phyloP scores from a whole-genome alignment of 2,797 vertebrate species.

The Trachurus trachurus region DNA sequence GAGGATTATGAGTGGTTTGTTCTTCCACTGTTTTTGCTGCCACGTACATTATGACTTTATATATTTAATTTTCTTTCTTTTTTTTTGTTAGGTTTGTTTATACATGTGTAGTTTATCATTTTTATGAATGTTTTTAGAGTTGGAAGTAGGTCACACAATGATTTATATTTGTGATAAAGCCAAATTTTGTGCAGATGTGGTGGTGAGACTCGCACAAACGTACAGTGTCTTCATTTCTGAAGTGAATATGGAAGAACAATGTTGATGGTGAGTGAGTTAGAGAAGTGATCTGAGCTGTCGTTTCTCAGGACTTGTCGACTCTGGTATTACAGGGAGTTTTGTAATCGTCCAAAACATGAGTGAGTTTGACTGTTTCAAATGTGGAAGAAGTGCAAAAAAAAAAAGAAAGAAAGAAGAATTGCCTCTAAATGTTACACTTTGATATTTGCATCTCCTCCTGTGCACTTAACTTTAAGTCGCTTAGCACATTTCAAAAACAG shows the following conservation, averaged over 20 bases:
- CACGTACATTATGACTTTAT: background rate
- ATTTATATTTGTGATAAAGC: conserved; percentile 9
- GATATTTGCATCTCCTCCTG: conserved; percentile 1
- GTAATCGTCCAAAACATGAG: conserved; percentile 1
- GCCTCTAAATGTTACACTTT: background rate
- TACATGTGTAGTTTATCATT: conserved; percentile 30
- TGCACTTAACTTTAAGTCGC: background rate
- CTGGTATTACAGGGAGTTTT: background rate
- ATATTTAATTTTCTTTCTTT: background rate
- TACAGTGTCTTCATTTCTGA: background rate
- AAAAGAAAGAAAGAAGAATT: background rate
- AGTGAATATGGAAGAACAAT: background rate
- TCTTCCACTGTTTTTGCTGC: background rate
- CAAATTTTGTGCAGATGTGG: conserved; percentile 5
- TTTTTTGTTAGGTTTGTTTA: background rate
- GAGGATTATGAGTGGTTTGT: background rate
- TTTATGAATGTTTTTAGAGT: background rate
- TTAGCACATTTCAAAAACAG: background rate
- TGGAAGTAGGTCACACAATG: background rate
- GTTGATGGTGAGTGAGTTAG: background rate
- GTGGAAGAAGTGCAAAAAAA: background rate
- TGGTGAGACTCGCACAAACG: conserved; percentile 7
- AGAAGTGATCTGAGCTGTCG: conserved; percentile 1
- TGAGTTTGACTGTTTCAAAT: conserved; percentile 18
- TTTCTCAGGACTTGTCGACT: conserved; percentile 5